Evolutionary conservation across 2,113 vertebrate genomes (phyloP).

Genomic region (Bubalus kerabau): DNA sequence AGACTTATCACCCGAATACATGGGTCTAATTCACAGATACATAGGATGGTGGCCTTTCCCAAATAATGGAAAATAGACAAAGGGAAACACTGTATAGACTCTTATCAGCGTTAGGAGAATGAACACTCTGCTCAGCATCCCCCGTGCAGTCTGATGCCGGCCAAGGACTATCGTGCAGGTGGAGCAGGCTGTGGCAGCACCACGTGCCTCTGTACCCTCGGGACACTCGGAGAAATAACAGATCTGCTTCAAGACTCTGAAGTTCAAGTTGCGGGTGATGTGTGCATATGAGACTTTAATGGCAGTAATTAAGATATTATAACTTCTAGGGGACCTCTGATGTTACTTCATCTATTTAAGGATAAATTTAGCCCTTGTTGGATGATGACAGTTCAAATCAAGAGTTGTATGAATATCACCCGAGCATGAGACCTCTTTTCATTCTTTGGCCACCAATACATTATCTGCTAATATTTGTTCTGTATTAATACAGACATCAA

Average conservation of each 20-base stretch:
- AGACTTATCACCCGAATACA: neutral
- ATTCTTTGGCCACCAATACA: conserved; percentile 42
- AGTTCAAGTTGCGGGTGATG: conserved; percentile 22
- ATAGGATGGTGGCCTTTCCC: conserved; percentile 42
- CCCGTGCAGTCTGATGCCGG: neutral
- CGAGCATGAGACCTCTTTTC: conserved; percentile 22
- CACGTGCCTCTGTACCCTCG: neutral
- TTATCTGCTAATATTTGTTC: conserved; percentile 62
- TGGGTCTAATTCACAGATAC: conserved; percentile 37
- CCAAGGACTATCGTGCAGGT: neutral
- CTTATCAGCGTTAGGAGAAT: conserved; percentile 9
- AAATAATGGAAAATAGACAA: conserved; percentile 42
- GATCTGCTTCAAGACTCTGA: conserved; percentile 16
- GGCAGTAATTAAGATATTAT: conserved; percentile 55
- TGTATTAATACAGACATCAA: conserved; percentile 58
- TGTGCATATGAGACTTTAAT: conserved; percentile 50
- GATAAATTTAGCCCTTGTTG: conserved; percentile 45
- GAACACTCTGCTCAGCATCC: neutral
- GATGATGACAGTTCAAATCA: conserved; percentile 45
- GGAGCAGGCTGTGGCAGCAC: neutral
- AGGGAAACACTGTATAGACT: neutral
- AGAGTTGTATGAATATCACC: conserved; percentile 43
- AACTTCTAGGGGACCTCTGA: conserved; percentile 28
- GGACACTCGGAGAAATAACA: conserved; percentile 15
- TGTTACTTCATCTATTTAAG: conserved; percentile 44